phyloP scores from a whole-genome alignment of 2,888 invertebrate species.

The Portevinia maculata region DNA sequence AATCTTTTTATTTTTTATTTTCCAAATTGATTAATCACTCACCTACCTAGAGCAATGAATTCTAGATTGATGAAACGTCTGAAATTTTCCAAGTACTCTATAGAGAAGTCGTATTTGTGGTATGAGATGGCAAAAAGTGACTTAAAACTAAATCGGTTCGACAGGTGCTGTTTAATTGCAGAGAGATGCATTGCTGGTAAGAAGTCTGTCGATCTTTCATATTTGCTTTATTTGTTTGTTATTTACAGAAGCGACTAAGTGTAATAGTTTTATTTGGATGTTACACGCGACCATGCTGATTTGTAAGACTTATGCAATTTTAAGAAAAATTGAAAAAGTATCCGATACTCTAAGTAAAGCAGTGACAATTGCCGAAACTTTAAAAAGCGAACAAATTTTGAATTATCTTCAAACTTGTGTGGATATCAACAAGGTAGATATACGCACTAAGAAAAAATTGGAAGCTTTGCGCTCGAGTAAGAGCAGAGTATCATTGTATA shows the following conservation, averaged over 20 bases:
- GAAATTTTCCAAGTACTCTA: conserved; percentile 76
- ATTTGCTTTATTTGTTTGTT: conserved; percentile 12
- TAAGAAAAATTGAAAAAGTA: conserved; percentile 78
- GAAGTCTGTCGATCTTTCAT: neutral
- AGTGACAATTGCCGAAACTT: conserved; percentile 44
- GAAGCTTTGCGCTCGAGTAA: neutral
- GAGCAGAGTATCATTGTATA: neutral
- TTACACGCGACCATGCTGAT: conserved; percentile 77
- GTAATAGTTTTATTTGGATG: conserved; percentile 78
- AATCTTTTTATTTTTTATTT: neutral
- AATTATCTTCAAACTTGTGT: neutral
- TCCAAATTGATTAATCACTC: neutral
- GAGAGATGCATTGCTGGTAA: conserved; percentile 23
- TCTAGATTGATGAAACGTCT: conserved; percentile 76
- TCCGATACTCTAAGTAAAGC: conserved; percentile 77
- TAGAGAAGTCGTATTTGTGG: conserved; percentile 78
- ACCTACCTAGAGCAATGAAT: conserved; percentile 75
- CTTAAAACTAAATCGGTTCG: conserved; percentile 75
- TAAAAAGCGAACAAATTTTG: neutral
- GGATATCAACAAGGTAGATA: neutral
- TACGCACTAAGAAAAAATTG: neutral
- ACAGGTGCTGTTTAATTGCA: conserved; percentile 16
- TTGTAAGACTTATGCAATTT: conserved; percentile 78
- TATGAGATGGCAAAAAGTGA: conserved; percentile 78
- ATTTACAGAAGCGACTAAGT: conserved; percentile 75